Conservation (phyloP, 2,797 vertebrate species). For the Sebastes wilsoni region DNA sequence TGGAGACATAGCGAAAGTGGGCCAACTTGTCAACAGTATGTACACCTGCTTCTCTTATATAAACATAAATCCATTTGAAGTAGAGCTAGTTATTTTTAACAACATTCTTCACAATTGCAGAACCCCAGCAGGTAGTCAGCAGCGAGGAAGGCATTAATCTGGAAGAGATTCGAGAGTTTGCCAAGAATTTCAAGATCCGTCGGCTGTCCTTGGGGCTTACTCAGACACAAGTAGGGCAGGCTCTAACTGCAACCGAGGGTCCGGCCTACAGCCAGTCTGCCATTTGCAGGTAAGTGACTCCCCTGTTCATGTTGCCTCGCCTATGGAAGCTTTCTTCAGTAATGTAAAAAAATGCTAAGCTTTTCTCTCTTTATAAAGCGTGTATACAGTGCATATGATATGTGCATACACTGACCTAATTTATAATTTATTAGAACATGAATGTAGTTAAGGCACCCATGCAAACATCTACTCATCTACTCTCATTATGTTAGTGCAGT, state of each 20-base stretch:
- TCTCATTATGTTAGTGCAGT: not conserved
- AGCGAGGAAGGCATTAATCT: constrained; percentile 95
- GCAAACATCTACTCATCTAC: not conserved
- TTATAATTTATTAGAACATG: not conserved
- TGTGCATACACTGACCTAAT: not conserved
- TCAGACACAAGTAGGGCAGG: constrained; percentile 98
- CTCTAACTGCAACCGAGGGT: constrained; percentile 94
- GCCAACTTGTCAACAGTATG: constrained; percentile 95
- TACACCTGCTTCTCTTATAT: constrained; percentile 49
- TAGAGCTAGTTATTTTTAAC: constrained; percentile 60
- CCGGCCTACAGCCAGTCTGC: constrained; percentile 98
- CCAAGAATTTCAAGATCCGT: constrained; percentile 98
- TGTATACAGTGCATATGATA: not conserved
- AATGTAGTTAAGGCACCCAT: not conserved
- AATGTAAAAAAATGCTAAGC: no score
- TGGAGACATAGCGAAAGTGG: constrained; percentile 91
- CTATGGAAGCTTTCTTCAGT: not conserved
- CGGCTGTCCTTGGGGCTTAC: constrained; percentile 94
- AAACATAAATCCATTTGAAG: constrained; percentile 31
- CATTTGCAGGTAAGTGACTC: constrained; percentile 90
- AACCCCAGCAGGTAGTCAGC: constrained; percentile 84
- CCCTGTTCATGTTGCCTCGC: not conserved
- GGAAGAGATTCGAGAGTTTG: constrained; percentile 98
- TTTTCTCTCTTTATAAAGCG: not conserved
- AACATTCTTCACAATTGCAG: constrained; percentile 67